Evolutionary conservation across 2,888 invertebrate genomes (phyloP), one percentile per base, ranked within the genome.

Genomic region (Macaria notata): DNA sequence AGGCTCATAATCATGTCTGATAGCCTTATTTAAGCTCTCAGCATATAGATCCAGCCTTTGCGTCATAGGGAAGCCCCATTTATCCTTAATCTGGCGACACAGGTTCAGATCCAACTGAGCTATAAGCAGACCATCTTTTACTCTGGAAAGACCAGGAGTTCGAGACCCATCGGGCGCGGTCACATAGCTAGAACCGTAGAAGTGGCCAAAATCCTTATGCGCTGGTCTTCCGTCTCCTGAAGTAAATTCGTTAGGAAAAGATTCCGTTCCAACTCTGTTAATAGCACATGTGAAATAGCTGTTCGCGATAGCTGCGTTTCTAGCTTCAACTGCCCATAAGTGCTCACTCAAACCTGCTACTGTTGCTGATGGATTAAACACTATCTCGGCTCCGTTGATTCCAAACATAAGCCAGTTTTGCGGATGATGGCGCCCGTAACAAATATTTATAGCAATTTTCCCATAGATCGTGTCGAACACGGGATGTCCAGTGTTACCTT

Each of bases 361-460:
- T 71, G 99, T 99, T 1, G 99, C 99, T 9, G 98, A 98, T 3
- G 99, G 99, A 87, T 99, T 99, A 84, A 99, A 99, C 0, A 99
- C 99, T 65, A 99, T 98, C 92, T 99, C 99, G 1, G 99, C 99
- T 4, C 98, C 98, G 87, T 99, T 99, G 29, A 99, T 76, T 0
- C 97, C 99, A 90, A 97, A 99, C 96, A 98, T 97, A 88, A 98
- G 92, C 99, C 99, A 99, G 82, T 99, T 99, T 68, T 96, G 94
- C 0, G 99, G 99, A 88, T 99, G 99, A 84, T 99, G 99, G 4
- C 99, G 94, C 0, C 99, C 99, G 85, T 98, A 99, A 82, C 99
- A 99, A 71, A 99, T 98, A 75, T 99, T 99, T 9, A 99, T 93
- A 3, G 96, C 99, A 69, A 99, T 95, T 76, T 94, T 95, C 1